phyloP scores from a whole-genome alignment of 2,113 vertebrate genomes.

The Phalacrocorax aristotelis region DNA sequence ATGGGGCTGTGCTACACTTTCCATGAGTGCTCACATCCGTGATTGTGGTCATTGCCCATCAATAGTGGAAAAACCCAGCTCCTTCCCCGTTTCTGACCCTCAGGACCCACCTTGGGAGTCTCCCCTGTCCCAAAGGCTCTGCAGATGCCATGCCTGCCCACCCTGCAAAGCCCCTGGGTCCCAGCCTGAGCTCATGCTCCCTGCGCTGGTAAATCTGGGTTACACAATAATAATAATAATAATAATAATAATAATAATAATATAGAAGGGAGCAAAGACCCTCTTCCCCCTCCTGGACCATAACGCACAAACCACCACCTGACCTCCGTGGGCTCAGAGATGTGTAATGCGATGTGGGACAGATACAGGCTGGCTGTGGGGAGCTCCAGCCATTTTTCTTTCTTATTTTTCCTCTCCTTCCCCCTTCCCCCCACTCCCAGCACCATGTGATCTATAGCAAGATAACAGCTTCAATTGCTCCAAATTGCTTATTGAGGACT shows the following conservation, averaged over 20 bases:
- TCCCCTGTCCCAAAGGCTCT: neutral
- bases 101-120: neutral
- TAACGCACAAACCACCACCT: fast-evolving
- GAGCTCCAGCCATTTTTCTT: neutral
- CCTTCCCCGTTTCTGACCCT: neutral
- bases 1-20: neutral
- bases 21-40: neutral
- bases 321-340: fast-evolving
- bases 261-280: neutral
- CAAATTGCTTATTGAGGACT: conserved; percentile 39
- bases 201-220: neutral
- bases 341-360: fast-evolving
- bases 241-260: too few species aligned
- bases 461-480: conserved; percentile 18
- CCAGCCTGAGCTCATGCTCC: neutral
- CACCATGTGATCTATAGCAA: neutral
- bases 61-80: neutral
- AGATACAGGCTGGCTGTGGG: neutral
- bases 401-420: neutral
- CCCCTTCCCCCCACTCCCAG: neutral
- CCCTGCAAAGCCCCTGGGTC: neutral
- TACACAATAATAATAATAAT: neutral
- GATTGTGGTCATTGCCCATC: fast-evolving
- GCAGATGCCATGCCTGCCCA: neutral
- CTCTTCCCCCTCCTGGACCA: neutral